phyloP scores from a whole-genome alignment of 2,797 vertebrate genomes.

The Eurystomus glaucurus region DNA sequence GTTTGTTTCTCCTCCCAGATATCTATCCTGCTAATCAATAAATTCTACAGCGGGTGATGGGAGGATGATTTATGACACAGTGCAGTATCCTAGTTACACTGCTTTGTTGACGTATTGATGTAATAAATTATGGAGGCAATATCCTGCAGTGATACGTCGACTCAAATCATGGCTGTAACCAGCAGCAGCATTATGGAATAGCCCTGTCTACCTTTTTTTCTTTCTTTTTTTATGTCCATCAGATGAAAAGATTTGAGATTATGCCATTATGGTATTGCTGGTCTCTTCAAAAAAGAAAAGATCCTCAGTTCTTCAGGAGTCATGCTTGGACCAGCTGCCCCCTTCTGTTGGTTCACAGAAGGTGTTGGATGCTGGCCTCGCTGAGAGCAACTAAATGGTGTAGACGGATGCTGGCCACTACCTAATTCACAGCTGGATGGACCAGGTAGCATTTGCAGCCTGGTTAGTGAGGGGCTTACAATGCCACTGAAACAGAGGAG shows the following conservation, averaged over 20 bases:
- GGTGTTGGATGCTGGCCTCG: background rate
- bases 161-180: background rate
- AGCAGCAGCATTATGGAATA: background rate
- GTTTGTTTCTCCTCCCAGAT: background rate
- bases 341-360: fast-evolving
- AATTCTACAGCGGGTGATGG: background rate
- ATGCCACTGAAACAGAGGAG: background rate
- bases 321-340: fast-evolving
- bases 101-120: conserved; percentile 19
- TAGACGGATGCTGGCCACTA: background rate
- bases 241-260: background rate
- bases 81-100: background rate
- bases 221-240: background rate
- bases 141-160: background rate
- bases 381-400: fast-evolving
- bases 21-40: background rate
- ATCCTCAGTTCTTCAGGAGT: background rate
- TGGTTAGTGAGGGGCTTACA: background rate
- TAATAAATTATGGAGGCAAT: conserved; percentile 5
- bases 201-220: background rate
- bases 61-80: background rate
- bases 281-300: background rate
- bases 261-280: background rate
- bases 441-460: background rate
- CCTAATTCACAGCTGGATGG: background rate